Conservation (phyloP, 2,888 invertebrate species). For the Protula sp. region DNA sequence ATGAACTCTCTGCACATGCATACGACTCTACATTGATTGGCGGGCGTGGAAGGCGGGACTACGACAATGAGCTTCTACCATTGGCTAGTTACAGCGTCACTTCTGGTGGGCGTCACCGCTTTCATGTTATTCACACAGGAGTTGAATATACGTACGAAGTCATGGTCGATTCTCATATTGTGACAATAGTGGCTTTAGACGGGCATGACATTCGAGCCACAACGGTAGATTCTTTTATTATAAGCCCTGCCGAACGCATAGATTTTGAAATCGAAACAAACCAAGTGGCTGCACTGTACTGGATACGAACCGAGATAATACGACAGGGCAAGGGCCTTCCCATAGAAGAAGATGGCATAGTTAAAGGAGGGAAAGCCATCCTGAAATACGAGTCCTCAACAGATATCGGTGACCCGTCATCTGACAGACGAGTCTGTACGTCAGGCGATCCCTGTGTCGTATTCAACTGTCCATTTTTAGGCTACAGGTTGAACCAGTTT, state of each 20-base stretch:
- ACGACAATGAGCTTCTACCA: constrained; percentile 11
- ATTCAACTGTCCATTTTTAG: constrained; percentile 6
- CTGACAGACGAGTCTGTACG: background rate
- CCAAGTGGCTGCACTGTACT: constrained; percentile 28
- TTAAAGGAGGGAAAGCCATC: background rate
- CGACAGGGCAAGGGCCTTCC: constrained; percentile 2
- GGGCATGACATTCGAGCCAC: constrained; percentile 30
- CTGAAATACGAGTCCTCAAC: background rate
- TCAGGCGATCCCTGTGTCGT: background rate
- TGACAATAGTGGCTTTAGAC: constrained; percentile 31
- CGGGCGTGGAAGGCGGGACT: constrained; percentile 27
- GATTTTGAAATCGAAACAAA: constrained; percentile 33
- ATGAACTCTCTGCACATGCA: background rate
- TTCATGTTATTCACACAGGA: constrained; percentile 32
- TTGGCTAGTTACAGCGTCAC: constrained; percentile 5
- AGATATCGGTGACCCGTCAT: background rate
- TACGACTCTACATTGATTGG: background rate
- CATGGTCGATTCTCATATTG: constrained; percentile 30
- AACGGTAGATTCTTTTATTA: background rate
- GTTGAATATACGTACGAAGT: constrained; percentile 27
- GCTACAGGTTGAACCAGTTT: background rate
- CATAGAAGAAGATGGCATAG: background rate
- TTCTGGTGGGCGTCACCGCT: constrained; percentile 17
- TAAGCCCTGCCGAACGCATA: constrained; percentile 29
- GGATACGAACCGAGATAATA: constrained; percentile 33